Evolutionary conservation across 2,888 invertebrate genomes (phyloP).

Genomic region (Mimumesa dahlbomi): DNA sequence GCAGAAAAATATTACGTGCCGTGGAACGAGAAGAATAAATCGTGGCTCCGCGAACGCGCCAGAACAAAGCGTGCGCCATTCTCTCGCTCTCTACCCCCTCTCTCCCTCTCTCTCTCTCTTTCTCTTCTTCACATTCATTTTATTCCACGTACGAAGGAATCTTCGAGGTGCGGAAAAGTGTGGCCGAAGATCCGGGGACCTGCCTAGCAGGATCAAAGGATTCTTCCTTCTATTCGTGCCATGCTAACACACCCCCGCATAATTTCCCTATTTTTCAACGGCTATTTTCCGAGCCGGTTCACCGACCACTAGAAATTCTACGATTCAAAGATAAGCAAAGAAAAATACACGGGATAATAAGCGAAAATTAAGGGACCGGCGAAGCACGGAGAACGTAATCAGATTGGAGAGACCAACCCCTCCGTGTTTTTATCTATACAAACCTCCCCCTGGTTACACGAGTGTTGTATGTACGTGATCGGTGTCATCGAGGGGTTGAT

Average conservation of each 20-base stretch:
- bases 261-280: slow-evolving; percentile 22
- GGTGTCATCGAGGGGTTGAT: background rate
- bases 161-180: slow-evolving; percentile 2
- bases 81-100: slow-evolving; percentile 14
- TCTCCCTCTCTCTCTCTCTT: too few species aligned
- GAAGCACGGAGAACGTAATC: background rate
- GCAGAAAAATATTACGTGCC: slow-evolving; percentile 28
- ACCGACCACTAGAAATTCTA: background rate
- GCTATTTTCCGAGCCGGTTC: too few species aligned
- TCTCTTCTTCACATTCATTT: slow-evolving; percentile 2
- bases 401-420: background rate
- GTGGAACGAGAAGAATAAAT: slow-evolving; percentile 27
- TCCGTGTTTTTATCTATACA: background rate
- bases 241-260: background rate
- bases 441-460: too few species aligned
- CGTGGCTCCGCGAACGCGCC: slow-evolving; percentile 15
- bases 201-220: slow-evolving; percentile 40
- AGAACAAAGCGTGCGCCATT: slow-evolving; percentile 21
- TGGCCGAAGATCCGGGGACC: slow-evolving; percentile 2
- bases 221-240: slow-evolving; percentile 15
- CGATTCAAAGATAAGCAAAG: background rate
- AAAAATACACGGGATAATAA: background rate
- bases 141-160: slow-evolving; percentile 12
- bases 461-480: background rate
- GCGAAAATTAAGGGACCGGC: background rate